Conservation (phyloP, 2,888 invertebrate species). For the Antitype chi region DNA sequence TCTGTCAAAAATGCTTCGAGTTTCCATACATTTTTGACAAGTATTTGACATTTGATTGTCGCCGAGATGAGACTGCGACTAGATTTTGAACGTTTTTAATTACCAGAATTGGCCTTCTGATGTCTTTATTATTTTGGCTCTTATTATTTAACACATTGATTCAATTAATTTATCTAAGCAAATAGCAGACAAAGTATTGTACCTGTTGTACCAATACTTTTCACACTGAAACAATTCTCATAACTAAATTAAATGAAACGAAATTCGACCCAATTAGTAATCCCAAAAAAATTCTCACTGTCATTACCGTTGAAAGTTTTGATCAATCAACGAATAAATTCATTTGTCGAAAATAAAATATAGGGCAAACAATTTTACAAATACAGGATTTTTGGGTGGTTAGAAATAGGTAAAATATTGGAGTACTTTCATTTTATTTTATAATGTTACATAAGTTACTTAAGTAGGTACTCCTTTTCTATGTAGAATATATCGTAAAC, state of each 20-base stretch:
- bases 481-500: background rate
- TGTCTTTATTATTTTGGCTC: background rate
- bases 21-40: too few relatives aligned
- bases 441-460: background rate
- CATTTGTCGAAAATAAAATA: slow-evolving; percentile 16
- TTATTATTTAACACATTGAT: background rate
- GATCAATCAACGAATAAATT: slow-evolving; percentile 42
- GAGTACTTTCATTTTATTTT: background rate
- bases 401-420: background rate
- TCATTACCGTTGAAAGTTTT: slow-evolving; percentile 40
- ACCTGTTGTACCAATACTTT: background rate
- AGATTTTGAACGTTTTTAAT: too few relatives aligned
- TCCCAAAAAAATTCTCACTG: slow-evolving; percentile 16
- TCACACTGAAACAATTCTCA: background rate
- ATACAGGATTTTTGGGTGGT: background rate
- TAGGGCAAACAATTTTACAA: background rate
- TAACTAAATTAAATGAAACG: slow-evolving; percentile 25
- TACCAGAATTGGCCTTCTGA: too few relatives aligned
- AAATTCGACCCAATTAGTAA: slow-evolving; percentile 36
- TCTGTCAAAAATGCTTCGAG: too few relatives aligned
- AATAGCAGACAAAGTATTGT: background rate
- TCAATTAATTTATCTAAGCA: background rate
- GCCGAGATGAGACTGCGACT: too few relatives aligned
- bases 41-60: too few relatives aligned
- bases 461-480: background rate